phyloP scores from a whole-genome alignment of 1,140 invertebrate species.

The Drosophila orena region DNA sequence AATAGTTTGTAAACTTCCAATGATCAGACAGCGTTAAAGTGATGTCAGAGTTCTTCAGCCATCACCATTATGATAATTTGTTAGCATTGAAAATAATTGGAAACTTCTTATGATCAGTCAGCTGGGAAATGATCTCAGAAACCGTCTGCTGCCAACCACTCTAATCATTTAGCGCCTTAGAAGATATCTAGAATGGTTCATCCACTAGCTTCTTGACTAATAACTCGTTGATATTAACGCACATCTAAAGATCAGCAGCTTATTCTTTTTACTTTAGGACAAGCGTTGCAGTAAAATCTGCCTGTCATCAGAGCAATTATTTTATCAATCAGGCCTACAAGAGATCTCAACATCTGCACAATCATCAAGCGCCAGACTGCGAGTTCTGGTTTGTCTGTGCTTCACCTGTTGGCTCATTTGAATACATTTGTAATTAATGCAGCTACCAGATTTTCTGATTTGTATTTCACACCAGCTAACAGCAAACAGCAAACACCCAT shows the following conservation, averaged over 20 bases:
- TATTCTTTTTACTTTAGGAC: background rate
- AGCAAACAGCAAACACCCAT: constrained; percentile 20
- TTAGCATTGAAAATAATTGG: constrained; percentile 15
- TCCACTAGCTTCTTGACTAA: background rate
- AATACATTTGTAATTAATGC: constrained; percentile 76
- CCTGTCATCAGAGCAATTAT: constrained; percentile 47
- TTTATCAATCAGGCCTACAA: constrained; percentile 38
- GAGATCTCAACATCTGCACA: constrained; percentile 23
- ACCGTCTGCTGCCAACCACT: background rate
- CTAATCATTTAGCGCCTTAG: constrained; percentile 1
- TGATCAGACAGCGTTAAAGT: constrained; percentile 4
- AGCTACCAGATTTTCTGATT: constrained; percentile 57
- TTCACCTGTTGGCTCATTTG: constrained; percentile 59
- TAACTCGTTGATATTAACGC: constrained; percentile 26
- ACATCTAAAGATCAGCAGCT: background rate
- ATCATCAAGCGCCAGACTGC: constrained; percentile 18
- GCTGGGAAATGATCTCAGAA: constrained; percentile 32
- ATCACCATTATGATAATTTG: constrained; percentile 7
- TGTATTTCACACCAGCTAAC: constrained; percentile 35
- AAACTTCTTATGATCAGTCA: constrained; percentile 27
- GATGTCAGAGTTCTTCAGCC: constrained; percentile 27
- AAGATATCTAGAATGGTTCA: constrained; percentile 1
- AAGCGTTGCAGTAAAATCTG: constrained; percentile 22
- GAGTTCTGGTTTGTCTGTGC: constrained; percentile 16
- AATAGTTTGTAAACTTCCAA: background rate